These are phyloP conservation scores for Heliothis peltigera DNA, from an alignment of 2,888 invertebrate species.

Conservation along the genomic window DNA sequence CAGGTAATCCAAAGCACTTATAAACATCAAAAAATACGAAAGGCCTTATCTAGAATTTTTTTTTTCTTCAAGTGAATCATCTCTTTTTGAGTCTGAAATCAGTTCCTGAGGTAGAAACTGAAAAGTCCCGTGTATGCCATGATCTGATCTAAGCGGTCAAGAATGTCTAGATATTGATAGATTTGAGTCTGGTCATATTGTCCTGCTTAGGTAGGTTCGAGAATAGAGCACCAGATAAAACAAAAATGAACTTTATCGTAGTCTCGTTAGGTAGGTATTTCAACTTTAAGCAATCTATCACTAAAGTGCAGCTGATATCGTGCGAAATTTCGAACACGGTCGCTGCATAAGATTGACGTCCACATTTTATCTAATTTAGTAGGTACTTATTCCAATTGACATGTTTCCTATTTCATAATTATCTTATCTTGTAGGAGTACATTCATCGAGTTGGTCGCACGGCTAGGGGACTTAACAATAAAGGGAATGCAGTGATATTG, in stretches of 20 bases:
- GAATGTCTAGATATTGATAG: too few relatives aligned
- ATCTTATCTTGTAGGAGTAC: slow-evolving; percentile 93
- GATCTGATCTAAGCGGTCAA: too few relatives aligned
- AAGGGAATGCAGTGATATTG: slow-evolving; percentile 97
- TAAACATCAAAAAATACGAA: too few relatives aligned
- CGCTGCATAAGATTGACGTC: slow-evolving; percentile 23
- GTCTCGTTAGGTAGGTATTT: neutral
- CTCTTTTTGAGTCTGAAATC: too few relatives aligned
- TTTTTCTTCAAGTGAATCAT: too few relatives aligned
- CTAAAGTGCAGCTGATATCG: slow-evolving; percentile 23
- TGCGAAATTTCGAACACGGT: slow-evolving; percentile 6
- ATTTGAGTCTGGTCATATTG: too few relatives aligned
- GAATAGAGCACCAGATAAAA: too few relatives aligned
- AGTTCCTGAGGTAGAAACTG: too few relatives aligned
- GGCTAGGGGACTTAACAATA: slow-evolving; percentile 97
- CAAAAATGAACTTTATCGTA: neutral
- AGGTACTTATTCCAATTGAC: slow-evolving; percentile 19
- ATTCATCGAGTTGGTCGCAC: slow-evolving; percentile 99
- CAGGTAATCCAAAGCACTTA: too few relatives aligned
- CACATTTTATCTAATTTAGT: slow-evolving; percentile 29
- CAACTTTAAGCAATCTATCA: neutral
- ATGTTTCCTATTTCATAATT: slow-evolving; percentile 28
- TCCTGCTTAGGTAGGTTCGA: neutral
- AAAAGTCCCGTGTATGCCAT: too few relatives aligned
- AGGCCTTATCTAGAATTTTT: too few relatives aligned